Percentiles rank a stretch among this genome's conserved stretches.
Conservation (phyloP, 2,888 invertebrate species). For the Automeris io region DNA sequence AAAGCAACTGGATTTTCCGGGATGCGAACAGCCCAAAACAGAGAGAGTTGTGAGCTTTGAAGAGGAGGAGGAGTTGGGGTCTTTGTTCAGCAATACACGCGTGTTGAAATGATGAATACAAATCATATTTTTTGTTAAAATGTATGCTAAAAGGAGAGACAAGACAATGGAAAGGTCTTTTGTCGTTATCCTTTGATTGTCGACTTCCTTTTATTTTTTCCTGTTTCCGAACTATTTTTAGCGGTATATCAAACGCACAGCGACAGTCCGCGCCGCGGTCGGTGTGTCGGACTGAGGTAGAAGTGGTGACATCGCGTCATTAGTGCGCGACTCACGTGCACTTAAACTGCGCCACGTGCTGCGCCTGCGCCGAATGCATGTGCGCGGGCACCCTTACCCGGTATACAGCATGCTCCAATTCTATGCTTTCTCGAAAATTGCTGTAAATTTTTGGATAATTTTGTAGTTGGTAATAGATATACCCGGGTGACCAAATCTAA, state of each 20-base stretch:
- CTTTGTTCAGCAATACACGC: too few relatives aligned
- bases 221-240: slow-evolving; percentile 3
- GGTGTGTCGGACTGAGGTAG: slow-evolving; percentile 30
- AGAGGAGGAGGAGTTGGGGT: too few relatives aligned
- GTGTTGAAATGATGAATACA: too few relatives aligned
- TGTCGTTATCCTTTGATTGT: not conserved
- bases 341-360: slow-evolving; percentile 69
- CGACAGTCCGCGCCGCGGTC: slow-evolving; percentile 24
- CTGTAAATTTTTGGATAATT: too few relatives aligned
- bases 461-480: too few relatives aligned
- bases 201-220: not conserved
- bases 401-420: slow-evolving; percentile 34
- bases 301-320: slow-evolving; percentile 48
- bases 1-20: too few relatives aligned
- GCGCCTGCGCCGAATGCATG: slow-evolving; percentile 26
- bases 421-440: not conserved
- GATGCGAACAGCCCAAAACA: too few relatives aligned
- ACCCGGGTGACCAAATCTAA: too few relatives aligned
- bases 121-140: too few relatives aligned
- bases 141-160: too few relatives aligned
- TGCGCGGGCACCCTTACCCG: slow-evolving; percentile 41
- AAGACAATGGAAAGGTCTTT: not conserved
- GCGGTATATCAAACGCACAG: slow-evolving; percentile 25
- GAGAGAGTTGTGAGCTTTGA: too few relatives aligned
- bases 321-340: slow-evolving; percentile 67